Conservation (phyloP, 1,140 invertebrate genomes). For the Halyomorpha halys region DNA sequence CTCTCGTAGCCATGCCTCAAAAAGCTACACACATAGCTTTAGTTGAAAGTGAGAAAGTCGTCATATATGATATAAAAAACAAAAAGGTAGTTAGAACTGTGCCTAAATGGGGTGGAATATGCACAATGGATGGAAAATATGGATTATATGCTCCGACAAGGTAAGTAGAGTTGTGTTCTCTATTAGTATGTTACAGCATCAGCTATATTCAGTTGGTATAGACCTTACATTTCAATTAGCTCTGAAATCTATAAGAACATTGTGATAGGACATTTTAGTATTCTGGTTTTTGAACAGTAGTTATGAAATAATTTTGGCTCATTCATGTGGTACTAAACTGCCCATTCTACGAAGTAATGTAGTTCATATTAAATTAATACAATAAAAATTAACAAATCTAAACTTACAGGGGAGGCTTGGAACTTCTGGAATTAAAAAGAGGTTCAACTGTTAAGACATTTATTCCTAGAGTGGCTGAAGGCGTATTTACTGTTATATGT, state of each 20-base stretch:
- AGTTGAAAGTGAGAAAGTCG: constrained; percentile 82
- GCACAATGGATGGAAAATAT: constrained; percentile 76
- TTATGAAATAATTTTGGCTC: no score
- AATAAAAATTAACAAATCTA: background rate
- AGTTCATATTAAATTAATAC: background rate
- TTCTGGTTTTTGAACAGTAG: no score
- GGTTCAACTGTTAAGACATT: constrained; percentile 71
- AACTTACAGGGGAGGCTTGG: constrained; percentile 69
- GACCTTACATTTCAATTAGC: no score
- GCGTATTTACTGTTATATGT: constrained; percentile 90
- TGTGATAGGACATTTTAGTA: no score
- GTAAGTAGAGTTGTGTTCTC: constrained; percentile 33
- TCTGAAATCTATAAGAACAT: no score
- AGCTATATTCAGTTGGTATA: no score
- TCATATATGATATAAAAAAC: constrained; percentile 68
- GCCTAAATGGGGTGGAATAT: constrained; percentile 71
- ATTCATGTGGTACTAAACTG: no score
- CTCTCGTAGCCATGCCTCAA: constrained; percentile 65
- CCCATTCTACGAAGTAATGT: background rate
- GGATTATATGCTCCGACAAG: constrained; percentile 83
- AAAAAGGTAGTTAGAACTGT: constrained; percentile 66
- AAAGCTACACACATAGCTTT: constrained; percentile 74
- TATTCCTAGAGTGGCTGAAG: constrained; percentile 87
- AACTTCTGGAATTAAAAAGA: constrained; percentile 77
- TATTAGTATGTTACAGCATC: background rate